These are phyloP conservation scores for Ridgeia piscesae DNA, from an alignment of 1,140 invertebrate species.

Conservation along the genomic window DNA sequence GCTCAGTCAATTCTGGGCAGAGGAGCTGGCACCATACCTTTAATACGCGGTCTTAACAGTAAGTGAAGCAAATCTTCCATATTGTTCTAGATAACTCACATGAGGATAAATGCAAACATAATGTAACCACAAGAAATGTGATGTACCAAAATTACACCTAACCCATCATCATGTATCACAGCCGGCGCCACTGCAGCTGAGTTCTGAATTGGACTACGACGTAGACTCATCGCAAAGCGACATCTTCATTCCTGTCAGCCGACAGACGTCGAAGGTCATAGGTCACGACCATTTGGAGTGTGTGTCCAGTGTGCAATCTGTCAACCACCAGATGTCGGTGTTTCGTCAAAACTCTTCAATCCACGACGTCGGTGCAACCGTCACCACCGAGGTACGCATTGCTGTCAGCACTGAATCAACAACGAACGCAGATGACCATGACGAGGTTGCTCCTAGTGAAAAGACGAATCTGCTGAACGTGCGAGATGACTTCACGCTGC, in stretches of 20 bases:
- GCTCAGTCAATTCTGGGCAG: too few relatives aligned
- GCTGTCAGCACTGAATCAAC: background rate
- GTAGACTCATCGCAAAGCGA: background rate
- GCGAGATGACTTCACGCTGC: constrained; percentile 40
- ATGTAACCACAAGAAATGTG: background rate
- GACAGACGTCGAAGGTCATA: background rate
- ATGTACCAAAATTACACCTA: background rate
- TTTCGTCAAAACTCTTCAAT: background rate
- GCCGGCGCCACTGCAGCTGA: background rate
- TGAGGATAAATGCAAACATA: background rate
- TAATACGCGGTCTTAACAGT: too few relatives aligned
- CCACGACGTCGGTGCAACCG: background rate
- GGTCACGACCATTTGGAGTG: background rate
- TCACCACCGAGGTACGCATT: constrained; percentile 14
- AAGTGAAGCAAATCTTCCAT: too few relatives aligned
- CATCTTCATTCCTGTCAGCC: background rate
- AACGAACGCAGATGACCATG: background rate
- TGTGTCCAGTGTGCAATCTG: background rate
- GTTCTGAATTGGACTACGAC: background rate
- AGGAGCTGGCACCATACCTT: too few relatives aligned
- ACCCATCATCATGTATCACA: background rate
- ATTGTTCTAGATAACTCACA: background rate
- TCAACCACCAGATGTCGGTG: background rate
- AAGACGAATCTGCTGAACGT: constrained; percentile 3
- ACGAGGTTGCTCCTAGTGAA: background rate